Evolutionary conservation across 2,888 invertebrate species (phyloP).

Genomic region (Venusia cambrica): DNA sequence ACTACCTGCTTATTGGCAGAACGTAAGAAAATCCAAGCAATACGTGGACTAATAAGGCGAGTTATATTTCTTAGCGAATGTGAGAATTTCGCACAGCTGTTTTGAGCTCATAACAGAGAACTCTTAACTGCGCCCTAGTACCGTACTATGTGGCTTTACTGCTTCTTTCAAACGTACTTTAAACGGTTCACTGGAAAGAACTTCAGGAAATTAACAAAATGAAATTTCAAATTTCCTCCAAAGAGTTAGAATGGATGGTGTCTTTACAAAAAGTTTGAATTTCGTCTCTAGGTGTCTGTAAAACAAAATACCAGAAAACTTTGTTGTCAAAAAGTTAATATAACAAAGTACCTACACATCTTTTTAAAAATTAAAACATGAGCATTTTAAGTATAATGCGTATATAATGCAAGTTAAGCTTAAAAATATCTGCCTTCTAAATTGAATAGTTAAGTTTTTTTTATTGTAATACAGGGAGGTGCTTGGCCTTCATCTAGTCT

Average conservation of each 20-base stretch:
- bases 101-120: constrained; percentile 41
- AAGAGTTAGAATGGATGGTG: constrained; percentile 4
- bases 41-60: constrained; percentile 58
- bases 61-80: constrained; percentile 57
- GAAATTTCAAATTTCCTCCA: constrained; percentile 7
- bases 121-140: constrained; percentile 20
- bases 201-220: constrained; percentile 19
- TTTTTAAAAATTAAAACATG: no score
- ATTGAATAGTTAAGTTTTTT: no score
- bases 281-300: not conserved
- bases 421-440: no score
- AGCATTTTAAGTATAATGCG: no score
- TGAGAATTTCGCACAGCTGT: constrained; percentile 61
- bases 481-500: no score
- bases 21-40: constrained; percentile 36
- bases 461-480: no score
- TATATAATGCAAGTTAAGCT: no score
- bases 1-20: constrained; percentile 35
- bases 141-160: constrained; percentile 33
- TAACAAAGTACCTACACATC: no score
- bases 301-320: no score
- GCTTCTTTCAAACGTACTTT: constrained; percentile 22
- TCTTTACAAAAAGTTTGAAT: constrained; percentile 1
- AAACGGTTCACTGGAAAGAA: constrained; percentile 16
- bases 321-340: no score